Conservation (phyloP, 2,888 invertebrate genomes). For the Chironomus riparius region DNA sequence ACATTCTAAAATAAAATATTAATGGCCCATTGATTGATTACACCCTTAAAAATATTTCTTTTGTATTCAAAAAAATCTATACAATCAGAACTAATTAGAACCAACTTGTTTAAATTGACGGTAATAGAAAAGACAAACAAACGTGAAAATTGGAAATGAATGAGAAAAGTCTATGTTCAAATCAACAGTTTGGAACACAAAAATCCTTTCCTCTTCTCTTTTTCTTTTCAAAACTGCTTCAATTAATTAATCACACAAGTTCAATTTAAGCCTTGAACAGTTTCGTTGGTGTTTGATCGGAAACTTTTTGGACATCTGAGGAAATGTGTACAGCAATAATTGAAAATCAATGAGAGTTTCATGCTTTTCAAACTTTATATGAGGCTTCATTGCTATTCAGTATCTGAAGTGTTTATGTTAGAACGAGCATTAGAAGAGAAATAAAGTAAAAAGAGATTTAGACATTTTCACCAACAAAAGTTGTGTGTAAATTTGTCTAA, state of each 20-base stretch:
- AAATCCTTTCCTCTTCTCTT: background rate
- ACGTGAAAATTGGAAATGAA: background rate
- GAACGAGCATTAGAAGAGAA: too few relatives aligned
- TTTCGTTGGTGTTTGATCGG: background rate
- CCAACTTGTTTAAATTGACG: background rate
- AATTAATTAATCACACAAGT: background rate
- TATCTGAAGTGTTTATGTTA: too few relatives aligned
- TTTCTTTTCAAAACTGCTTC: background rate
- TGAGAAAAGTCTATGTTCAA: background rate
- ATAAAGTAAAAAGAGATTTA: too few relatives aligned
- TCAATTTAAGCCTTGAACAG: background rate
- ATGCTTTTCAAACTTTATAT: background rate
- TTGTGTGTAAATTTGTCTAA: too few relatives aligned
- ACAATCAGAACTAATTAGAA: too few relatives aligned
- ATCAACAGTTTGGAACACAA: background rate
- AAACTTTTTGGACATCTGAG: too few relatives aligned
- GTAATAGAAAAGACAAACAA: constrained; percentile 8
- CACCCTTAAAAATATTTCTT: too few relatives aligned
- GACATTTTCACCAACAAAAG: too few relatives aligned
- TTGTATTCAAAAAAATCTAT: too few relatives aligned
- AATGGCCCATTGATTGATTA: too few relatives aligned
- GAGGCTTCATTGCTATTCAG: background rate
- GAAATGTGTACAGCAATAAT: background rate
- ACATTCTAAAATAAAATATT: too few relatives aligned
- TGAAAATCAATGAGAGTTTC: constrained; percentile 12